Evolutionary conservation across 2,113 vertebrate genomes (phyloP).

Genomic region (Phaethornis superciliosus): DNA sequence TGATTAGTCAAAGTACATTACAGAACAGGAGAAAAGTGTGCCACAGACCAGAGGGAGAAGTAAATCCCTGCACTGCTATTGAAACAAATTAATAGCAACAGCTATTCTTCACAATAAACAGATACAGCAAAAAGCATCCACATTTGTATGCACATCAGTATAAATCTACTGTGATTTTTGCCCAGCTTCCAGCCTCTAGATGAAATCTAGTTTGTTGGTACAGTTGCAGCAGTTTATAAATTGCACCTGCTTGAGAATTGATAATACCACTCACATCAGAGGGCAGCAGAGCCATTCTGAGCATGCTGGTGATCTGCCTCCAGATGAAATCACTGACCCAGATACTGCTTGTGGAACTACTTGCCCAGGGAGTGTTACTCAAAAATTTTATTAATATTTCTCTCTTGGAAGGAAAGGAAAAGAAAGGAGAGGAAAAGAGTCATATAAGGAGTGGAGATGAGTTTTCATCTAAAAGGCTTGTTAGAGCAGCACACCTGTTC

Average conservation of each 20-base stretch:
- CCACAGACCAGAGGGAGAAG: slow-evolving; percentile 58
- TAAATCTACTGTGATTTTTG: neutral
- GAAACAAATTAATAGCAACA: slow-evolving; percentile 64
- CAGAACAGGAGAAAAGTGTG: slow-evolving; percentile 69
- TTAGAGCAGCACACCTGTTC: neutral
- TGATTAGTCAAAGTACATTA: slow-evolving; percentile 72
- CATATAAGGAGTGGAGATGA: neutral
- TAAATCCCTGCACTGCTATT: slow-evolving; percentile 6
- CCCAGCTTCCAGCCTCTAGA: neutral
- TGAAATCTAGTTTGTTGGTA: neutral
- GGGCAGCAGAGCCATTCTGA: neutral
- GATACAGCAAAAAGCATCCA: neutral
- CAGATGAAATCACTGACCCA: neutral
- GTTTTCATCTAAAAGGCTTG: neutral
- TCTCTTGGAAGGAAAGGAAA: too few relatives aligned
- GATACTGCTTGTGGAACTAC: neutral
- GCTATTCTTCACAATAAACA: neutral
- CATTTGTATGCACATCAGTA: accelerated
- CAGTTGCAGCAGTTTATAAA: neutral
- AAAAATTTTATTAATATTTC: neutral
- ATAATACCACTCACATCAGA: neutral
- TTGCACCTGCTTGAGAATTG: slow-evolving; percentile 32
- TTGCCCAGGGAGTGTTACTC: neutral
- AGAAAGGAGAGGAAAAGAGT: too few relatives aligned
- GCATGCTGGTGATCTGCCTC: accelerated